Base-by-base conservation (phyloP, 2,797 vertebrate species). In the Dermochelys coriacea region DNA sequence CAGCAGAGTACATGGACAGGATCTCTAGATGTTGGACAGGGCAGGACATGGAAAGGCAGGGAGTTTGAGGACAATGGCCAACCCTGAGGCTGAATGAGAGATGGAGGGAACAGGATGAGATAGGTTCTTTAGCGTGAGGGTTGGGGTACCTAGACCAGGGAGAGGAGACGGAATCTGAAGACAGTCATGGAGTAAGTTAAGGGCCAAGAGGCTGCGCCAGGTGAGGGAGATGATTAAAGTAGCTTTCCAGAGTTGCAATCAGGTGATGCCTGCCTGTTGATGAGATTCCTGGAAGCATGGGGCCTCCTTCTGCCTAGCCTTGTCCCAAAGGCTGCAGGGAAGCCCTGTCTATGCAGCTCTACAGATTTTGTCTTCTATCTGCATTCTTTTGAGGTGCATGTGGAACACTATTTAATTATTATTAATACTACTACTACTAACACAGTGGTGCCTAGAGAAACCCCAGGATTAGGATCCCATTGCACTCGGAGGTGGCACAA, bases 201-300 rank as follows among this genome's bases (percentile, higher is more conserved):
- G 45, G 75, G 47, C n/a, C 27, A 50, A 68, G 27, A 9, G 12
- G 11, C 83, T 84, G 74, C 59, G 52, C 37, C 34, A 79, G 49
- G 34, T 15, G 31, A 27, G 23, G 77, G 61, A 34, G 12, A 12
- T 29, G 57, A 31, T 81, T 57, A 75, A 80, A 64, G 37, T 41
- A 19, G 59, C 52, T 50, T 81, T 59, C 19, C 12, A 41, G 50
- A 71, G n/a, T 19, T 29, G 31, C 23, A 31, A 11, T 50, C 34
- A 57, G n/a, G 82, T 37, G 71, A 52, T 34, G 41, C 18, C 34
- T 81, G 34, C 29, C 55, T 59, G 47, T 52, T 50, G 54, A 86
- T 29, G 34, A n/a, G 79, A 86, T 82, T 82, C 90, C 86, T 84
- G n/a, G 82, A 88, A 87, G 81, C 85, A 80, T 31, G 14, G 6